phyloP scores from a whole-genome alignment of 2,888 invertebrate genomes.

The Scotopteryx bipunctaria region DNA sequence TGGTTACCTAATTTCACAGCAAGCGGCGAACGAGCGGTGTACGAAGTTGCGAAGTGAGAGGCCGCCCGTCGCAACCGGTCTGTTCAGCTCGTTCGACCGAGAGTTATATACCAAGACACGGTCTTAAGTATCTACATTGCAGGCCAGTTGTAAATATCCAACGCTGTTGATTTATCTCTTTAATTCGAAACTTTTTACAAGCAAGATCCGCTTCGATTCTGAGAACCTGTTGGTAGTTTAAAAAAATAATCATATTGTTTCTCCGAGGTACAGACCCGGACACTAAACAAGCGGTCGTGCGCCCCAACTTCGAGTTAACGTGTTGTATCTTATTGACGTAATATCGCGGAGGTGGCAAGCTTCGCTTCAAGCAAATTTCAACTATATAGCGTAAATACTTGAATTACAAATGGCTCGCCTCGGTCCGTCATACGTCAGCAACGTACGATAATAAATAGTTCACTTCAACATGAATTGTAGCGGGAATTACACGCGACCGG shows the following conservation, averaged over 20 bases:
- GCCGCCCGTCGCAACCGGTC: constrained; percentile 81
- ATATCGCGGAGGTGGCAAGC: constrained; percentile 69
- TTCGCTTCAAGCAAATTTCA: constrained; percentile 58
- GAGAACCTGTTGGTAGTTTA: constrained; percentile 40
- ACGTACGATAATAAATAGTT: constrained; percentile 79
- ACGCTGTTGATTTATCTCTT: constrained; percentile 28
- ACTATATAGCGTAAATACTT: constrained; percentile 62
- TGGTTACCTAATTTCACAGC: constrained; percentile 81
- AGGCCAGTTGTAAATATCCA: constrained; percentile 51
- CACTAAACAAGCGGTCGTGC: constrained; percentile 70
- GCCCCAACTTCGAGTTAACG: constrained; percentile 75
- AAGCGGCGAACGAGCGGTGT: constrained; percentile 71
- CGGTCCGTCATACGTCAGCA: constrained; percentile 67
- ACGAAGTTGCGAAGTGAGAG: constrained; percentile 81
- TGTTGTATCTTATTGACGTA: constrained; percentile 81
- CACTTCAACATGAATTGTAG: constrained; percentile 76
- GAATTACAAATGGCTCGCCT: constrained; percentile 46
- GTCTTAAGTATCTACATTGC: constrained; percentile 57
- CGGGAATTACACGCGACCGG: constrained; percentile 80
- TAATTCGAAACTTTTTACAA: constrained; percentile 18
- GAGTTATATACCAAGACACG: constrained; percentile 64
- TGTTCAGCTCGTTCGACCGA: constrained; percentile 70
- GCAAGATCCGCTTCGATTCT: constrained; percentile 54
- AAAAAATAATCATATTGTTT: constrained; percentile 50
- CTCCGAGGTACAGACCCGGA: constrained; percentile 73